A percentile compares a stretch with the other conserved stretches of the same genome.
Evolutionary conservation across 2,888 invertebrate genomes (phyloP).

Genomic region (Callyntrura guangdongensis): DNA sequence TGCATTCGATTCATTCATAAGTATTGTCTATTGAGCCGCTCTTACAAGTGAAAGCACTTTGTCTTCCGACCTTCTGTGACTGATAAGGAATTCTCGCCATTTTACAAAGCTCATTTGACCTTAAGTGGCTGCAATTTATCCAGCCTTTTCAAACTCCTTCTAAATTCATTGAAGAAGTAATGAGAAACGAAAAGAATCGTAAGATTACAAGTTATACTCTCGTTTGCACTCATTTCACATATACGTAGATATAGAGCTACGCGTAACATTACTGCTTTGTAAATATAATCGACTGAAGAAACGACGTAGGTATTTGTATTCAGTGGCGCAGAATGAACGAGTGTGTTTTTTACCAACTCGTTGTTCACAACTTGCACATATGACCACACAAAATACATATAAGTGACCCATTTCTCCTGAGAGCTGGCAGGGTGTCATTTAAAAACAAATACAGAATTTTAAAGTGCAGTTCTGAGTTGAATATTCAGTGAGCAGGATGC

Average conservation of each 20-base stretch:
- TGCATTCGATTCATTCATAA: background rate
- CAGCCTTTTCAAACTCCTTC: slow-evolving; percentile 1
- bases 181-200: slow-evolving; percentile 48
- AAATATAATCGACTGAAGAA: background rate
- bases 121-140: slow-evolving; percentile 62
- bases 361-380: too few species aligned
- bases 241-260: background rate
- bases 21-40: background rate
- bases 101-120: slow-evolving; percentile 56
- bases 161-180: slow-evolving; percentile 57
- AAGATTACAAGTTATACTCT: slow-evolving; percentile 8
- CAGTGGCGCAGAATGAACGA: too few species aligned
- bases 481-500: too few species aligned
- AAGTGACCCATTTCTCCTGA: background rate
- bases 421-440: background rate
- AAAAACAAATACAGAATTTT: background rate
- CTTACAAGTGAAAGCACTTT: slow-evolving; percentile 60
- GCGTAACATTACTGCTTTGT: background rate
- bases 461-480: too few species aligned
- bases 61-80: slow-evolving; percentile 27
- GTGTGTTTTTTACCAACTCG: too few species aligned
- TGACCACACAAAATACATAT: background rate
- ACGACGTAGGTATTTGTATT: too few species aligned
- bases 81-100: slow-evolving; percentile 31
- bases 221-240: background rate